Evolutionary conservation across 1,140 invertebrate species (phyloP).

Genomic region (Drosophila orena): DNA sequence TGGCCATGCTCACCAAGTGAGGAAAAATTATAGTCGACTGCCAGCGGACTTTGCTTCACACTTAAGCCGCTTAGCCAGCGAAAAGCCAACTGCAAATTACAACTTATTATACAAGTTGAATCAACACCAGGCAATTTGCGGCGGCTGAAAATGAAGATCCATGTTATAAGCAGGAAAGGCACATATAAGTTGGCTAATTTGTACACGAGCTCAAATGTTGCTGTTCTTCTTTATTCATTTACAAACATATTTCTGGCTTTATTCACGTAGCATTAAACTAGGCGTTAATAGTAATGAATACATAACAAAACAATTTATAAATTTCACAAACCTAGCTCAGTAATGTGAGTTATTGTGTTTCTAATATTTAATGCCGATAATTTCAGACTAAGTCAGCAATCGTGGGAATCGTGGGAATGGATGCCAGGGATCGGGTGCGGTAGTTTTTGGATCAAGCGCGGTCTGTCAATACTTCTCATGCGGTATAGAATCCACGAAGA

Average conservation of each 20-base stretch:
- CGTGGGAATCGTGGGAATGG: slow-evolving; percentile 23
- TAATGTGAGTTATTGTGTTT: slow-evolving; percentile 26
- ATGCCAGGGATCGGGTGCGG: slow-evolving; percentile 12
- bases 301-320: slow-evolving; percentile 76
- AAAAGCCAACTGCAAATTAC: slow-evolving; percentile 33
- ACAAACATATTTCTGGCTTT: slow-evolving; percentile 63
- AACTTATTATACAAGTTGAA: slow-evolving; percentile 22
- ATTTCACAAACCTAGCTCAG: slow-evolving; percentile 59
- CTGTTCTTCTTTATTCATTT: slow-evolving; percentile 64
- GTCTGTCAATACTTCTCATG: slow-evolving; percentile 66
- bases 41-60: slow-evolving; percentile 8
- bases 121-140: slow-evolving; percentile 5
- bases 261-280: slow-evolving; percentile 54
- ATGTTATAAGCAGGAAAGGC: slow-evolving; percentile 18
- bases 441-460: slow-evolving; percentile 40
- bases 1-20: neutral
- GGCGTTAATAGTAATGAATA: slow-evolving; percentile 71
- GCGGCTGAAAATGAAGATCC: slow-evolving; percentile 25
- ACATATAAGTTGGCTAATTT: slow-evolving; percentile 40
- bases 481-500: slow-evolving; percentile 45
- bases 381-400: slow-evolving; percentile 54
- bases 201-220: slow-evolving; percentile 54
- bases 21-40: slow-evolving; percentile 17
- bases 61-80: slow-evolving; percentile 28
- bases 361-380: slow-evolving; percentile 57